Evolutionary conservation across 2,888 invertebrate genomes (phyloP), one percentile per base, ranked within the genome.

Genomic region (Agrochola lychnidis): DNA sequence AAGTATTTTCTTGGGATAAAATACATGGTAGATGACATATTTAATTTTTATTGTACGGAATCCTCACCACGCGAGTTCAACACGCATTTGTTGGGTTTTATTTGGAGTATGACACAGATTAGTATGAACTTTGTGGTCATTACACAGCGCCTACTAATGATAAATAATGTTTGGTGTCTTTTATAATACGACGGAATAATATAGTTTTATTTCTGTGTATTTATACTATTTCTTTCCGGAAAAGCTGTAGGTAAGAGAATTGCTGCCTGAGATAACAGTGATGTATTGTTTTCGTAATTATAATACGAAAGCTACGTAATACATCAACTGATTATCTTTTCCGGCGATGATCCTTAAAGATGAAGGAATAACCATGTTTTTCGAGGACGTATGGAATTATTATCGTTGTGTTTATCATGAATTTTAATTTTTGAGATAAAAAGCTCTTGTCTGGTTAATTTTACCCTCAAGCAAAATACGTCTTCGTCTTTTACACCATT

Each of bases 251-350:
- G 42, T 68, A 63, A 12, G 16, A 68, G n/a, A 51, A 66, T 56
- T 12, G 9, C 56, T 61, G 25, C 22, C 42, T 42, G 14, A 64
- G 67, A 68, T 61, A 73, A 57, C 59, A 61, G 36, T 70, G 83
- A 86, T 78, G 59, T 83, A 83, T 82, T 86, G 36, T 82, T 85
- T 56, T 45, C 48, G 25, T 67, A 68, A 82, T 75, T 81, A 66
- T 68, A 69, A 48, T 75, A 75, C n/a, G 22, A 61, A 56, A 45
- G 53, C 53, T n/a, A 56, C 36, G 30, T 79, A 81, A 84, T 84
- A 73, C 48, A 73, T 69, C 68, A 81, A 64, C 42, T 40, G 67
- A 79, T 67, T 67, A 19, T 70, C 30, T 36, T 56, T 56, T 45
- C 12, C 12, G 16, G 12, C 53, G 0, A 64, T 53, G 53, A 59